A percentile compares a stretch with the other conserved stretches of the same genome.
Conservation (phyloP, 2,888 invertebrate species). For the Amaurobius ferox region DNA sequence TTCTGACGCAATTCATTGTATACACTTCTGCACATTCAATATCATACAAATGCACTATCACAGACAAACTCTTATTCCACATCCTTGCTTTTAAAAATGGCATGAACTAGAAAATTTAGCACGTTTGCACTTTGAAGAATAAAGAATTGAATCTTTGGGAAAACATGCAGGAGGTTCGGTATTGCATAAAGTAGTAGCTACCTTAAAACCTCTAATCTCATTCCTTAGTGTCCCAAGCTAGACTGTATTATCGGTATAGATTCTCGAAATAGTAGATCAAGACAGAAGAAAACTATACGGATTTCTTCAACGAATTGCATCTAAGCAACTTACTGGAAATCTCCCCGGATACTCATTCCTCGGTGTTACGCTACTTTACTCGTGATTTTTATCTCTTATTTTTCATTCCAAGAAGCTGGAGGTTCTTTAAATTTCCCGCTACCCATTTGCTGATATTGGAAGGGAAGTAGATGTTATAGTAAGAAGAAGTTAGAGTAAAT, state of each 20-base stretch:
- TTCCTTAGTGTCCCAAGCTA: constrained; percentile 17
- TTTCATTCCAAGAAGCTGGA: constrained; percentile 45
- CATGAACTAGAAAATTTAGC: background rate
- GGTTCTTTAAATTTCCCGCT: background rate
- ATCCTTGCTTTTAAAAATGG: background rate
- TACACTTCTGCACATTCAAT: no score
- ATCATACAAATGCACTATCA: no score
- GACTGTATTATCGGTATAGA: constrained; percentile 44
- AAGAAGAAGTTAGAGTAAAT: no score
- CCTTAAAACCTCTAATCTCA: constrained; percentile 30
- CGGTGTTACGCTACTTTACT: constrained; percentile 42
- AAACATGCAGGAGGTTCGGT: background rate
- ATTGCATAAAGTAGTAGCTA: constrained; percentile 15
- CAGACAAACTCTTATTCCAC: background rate
- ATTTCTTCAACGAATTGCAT: constrained; percentile 28
- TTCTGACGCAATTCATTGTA: no score
- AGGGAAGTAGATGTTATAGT: no score
- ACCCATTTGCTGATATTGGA: no score
- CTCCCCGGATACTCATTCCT: constrained; percentile 49
- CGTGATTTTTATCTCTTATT: constrained; percentile 60
- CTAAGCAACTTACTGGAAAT: constrained; percentile 62
- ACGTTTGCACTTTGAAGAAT: background rate
- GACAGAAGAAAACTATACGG: constrained; percentile 12
- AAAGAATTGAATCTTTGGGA: background rate
- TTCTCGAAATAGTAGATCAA: constrained; percentile 16